These are phyloP conservation scores for Megaceryle alcyon DNA, from an alignment of 2,797 vertebrate genomes.

Conservation along the genomic window DNA sequence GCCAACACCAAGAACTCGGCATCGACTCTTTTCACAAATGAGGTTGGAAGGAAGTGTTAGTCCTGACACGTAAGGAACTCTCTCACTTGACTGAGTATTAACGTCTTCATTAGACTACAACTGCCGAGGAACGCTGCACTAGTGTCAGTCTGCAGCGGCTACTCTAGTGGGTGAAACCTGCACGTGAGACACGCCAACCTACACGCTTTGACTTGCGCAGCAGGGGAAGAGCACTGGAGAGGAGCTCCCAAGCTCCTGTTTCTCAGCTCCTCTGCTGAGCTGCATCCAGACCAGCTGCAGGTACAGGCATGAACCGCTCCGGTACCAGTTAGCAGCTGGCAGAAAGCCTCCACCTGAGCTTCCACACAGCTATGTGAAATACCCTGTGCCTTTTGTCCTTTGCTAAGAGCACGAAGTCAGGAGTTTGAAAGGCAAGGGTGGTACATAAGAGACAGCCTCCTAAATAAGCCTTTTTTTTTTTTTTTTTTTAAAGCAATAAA, in stretches of 20 bases:
- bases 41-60: not conserved
- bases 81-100: not conserved
- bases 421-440: not conserved
- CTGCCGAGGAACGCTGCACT: not conserved
- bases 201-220: not conserved
- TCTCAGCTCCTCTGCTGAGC: not conserved
- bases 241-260: not conserved
- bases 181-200: not conserved
- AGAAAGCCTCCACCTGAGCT: not conserved
- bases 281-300: not conserved
- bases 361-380: not conserved
- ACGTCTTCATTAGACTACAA: not conserved
- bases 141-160: not conserved
- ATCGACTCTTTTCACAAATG: not conserved
- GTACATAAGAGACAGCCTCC: not conserved
- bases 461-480: accelerated
- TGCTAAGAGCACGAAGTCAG: not conserved
- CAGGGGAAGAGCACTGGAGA: not conserved
- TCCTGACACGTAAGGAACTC: not conserved
- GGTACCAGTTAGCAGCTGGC: not conserved
- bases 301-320: not conserved
- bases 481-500: no score
- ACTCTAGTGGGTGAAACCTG: not conserved
- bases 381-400: not conserved
- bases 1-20: not conserved